Conservation (phyloP, 1,140 invertebrate genomes). For the Matsumurasca onukii region DNA sequence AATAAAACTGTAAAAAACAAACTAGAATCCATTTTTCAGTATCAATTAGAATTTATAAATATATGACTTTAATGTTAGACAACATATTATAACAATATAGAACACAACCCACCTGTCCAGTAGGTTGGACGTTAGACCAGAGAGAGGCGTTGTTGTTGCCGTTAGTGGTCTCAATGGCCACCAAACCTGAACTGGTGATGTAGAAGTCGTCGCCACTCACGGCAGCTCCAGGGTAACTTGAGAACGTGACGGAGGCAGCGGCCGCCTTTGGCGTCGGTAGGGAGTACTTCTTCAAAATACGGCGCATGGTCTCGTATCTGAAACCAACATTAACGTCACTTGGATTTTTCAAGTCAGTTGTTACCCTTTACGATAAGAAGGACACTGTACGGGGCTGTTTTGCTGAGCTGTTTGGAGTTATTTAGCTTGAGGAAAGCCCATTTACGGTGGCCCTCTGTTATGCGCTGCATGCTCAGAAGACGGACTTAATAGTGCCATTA, state of each 20-base stretch:
- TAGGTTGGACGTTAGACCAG: conserved; percentile 58
- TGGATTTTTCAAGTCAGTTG: not conserved
- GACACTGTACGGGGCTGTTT: not conserved
- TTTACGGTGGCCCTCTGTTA: not conserved
- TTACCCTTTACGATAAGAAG: not conserved
- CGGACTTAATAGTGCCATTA: not conserved
- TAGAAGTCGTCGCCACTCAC: conserved; percentile 72
- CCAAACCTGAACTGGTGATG: conserved; percentile 62
- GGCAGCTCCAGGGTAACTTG: conserved; percentile 64
- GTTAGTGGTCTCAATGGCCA: conserved; percentile 71
- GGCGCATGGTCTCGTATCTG: conserved; percentile 60
- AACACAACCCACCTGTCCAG: conserved; percentile 52
- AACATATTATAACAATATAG: no score
- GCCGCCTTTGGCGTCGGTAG: conserved; percentile 55
- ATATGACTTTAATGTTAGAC: no score
- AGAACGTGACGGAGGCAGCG: conserved; percentile 58
- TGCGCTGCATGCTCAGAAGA: not conserved
- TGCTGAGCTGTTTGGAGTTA: not conserved
- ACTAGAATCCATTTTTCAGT: no score
- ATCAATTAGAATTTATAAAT: no score
- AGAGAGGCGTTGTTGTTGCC: conserved; percentile 65
- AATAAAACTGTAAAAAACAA: no score
- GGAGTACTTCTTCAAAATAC: conserved; percentile 65
- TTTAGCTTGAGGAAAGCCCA: not conserved
- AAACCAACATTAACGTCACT: conserved; percentile 9